Percentiles rank a stretch among this genome's conserved stretches.
These are phyloP conservation scores for Sternarchorhynchus goeldii DNA, from an alignment of 2,797 vertebrate genomes.

Conservation along the genomic window DNA sequence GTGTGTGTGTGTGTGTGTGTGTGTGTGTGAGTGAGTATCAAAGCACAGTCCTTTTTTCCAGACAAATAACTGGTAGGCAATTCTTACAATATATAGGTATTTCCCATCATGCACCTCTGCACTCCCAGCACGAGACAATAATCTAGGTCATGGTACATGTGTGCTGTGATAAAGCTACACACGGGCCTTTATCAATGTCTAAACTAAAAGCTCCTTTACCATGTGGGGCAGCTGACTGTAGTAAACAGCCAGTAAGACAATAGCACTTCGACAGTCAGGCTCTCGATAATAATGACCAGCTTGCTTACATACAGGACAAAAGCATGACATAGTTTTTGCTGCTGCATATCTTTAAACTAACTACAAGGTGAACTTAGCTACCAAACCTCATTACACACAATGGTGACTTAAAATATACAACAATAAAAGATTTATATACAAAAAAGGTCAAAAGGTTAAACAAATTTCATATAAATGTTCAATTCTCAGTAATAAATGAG, in stretches of 20 bases:
- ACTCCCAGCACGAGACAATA: constrained; percentile 62
- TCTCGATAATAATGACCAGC: not conserved
- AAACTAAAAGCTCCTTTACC: constrained; percentile 17
- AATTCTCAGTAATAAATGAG: no score
- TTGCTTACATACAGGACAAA: not conserved
- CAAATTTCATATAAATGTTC: no score
- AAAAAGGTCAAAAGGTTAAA: no score
- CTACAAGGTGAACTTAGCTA: no score
- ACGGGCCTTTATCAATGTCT: constrained; percentile 42
- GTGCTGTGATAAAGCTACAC: constrained; percentile 46
- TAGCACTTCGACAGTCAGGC: not conserved
- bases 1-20: not conserved
- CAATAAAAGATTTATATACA: no score
- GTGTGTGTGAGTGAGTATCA: not conserved
- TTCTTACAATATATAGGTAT: constrained; percentile 57
- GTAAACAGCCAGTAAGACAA: constrained; percentile 7
- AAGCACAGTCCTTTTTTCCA: constrained; percentile 33
- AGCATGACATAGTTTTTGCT: not conserved
- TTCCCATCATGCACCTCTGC: constrained; percentile 62
- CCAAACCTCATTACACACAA: no score
- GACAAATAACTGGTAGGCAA: constrained; percentile 47
- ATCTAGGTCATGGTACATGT: constrained; percentile 65
- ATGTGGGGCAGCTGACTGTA: constrained; percentile 1
- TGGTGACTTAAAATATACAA: no score
- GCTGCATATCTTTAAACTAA: no score